phyloP scores from a whole-genome alignment of 2,797 vertebrate genomes.

The Zenarchopterus dispar region DNA sequence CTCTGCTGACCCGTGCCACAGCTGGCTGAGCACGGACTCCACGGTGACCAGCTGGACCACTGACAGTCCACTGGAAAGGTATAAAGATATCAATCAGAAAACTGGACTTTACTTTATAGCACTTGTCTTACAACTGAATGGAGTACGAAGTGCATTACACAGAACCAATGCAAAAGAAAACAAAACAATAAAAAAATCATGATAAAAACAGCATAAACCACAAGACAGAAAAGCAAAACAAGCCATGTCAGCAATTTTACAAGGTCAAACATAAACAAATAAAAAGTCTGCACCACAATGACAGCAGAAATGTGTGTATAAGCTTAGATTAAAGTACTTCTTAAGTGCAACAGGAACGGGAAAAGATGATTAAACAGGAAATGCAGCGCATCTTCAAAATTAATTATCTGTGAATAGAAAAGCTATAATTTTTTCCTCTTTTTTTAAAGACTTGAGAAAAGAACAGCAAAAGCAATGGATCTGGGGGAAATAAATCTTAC shows the following conservation, averaged over 20 bases:
- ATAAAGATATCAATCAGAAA: background rate
- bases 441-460: too few species aligned
- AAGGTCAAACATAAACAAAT: background rate
- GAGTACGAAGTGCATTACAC: background rate
- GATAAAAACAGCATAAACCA: background rate
- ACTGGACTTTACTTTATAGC: too few species aligned
- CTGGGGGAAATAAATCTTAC: too few species aligned
- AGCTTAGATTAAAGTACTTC: background rate
- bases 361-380: background rate
- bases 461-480: too few species aligned
- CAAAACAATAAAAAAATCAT: background rate
- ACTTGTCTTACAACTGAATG: background rate
- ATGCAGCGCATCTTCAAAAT: background rate
- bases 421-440: too few species aligned
- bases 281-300: background rate
- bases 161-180: background rate
- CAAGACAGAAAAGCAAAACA: background rate
- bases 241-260: background rate
- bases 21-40: slow-evolving; percentile 82
- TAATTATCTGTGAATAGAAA: background rate
- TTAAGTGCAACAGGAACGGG: background rate
- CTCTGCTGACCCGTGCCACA: slow-evolving; percentile 77
- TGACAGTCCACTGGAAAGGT: slow-evolving; percentile 79
- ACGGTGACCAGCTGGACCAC: slow-evolving; percentile 83
- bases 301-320: background rate